Evolutionary conservation across 2,113 vertebrate species (phyloP), one percentile per base, ranked within the genome.

Genomic region (Mus spicilegus): DNA sequence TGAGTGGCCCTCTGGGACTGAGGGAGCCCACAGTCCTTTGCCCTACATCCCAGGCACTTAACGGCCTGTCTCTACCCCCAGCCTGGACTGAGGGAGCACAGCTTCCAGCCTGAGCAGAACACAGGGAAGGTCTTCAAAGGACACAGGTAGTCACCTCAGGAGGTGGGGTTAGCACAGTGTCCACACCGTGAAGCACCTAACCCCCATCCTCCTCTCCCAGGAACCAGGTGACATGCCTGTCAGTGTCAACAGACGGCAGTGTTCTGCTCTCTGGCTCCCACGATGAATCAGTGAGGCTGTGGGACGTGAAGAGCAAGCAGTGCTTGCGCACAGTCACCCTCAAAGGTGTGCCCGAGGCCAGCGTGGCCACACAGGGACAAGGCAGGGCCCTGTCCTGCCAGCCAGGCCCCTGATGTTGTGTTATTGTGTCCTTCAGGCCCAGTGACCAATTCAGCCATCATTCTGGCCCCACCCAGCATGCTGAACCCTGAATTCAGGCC

Each of bases 281-380:
- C 0, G 99, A 99, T 0, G 99, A 99, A 98, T 99, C 99, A 0
- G 99, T 99, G 42, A 98, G 99, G 16, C 98, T 99, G 30, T 99
- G 99, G 99, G 99, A 99, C 88, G 96, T 99, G 87, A 99, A 99
- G 89, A 99, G 99, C 98, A 99, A 99, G 96, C 99, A 99, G 98
- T 99, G 99, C 94, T 89, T 99, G 58, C 99, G 99, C 89, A 99
- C 99, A 0, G 98, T 99, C 77, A 98, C 98, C 85, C 99, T 99
- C 96, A 99, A 99, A 99, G 99, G 99, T 99, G 98, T 82, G 26
- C 0, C 12, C 11, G 0, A 0, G 6, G 56, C n/a, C 10, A 6
- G 75, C 24, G 0, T 1, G 11, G 6, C 58, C 39, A 7, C 14
- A 0, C 26, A n/a, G 80, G 5, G n/a, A 33, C 28, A 2, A 26